These are phyloP conservation scores for Xiphias gladius DNA, from an alignment of 2,113 vertebrate genomes.

Conservation along the genomic window DNA sequence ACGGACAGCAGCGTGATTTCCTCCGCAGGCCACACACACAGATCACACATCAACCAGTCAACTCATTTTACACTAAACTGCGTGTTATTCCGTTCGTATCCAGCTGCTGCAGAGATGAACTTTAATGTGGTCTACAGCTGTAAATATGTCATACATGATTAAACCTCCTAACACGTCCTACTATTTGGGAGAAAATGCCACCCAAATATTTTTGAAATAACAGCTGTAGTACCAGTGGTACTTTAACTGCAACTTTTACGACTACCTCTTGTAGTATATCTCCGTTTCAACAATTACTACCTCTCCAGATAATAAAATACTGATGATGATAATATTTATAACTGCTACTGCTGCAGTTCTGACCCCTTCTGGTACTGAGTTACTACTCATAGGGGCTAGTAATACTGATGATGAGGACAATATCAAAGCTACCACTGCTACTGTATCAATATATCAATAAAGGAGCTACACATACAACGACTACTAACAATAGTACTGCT, in stretches of 20 bases:
- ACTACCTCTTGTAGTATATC: neutral
- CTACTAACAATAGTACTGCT: too few relatives aligned
- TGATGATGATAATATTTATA: neutral
- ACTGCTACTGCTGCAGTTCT: too few relatives aligned
- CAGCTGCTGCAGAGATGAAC: neutral
- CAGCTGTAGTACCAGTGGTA: neutral
- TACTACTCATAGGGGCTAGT: too few relatives aligned
- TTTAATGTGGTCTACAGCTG: neutral
- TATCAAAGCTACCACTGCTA: neutral
- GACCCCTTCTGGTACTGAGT: too few relatives aligned
- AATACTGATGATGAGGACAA: too few relatives aligned
- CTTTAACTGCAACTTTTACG: neutral
- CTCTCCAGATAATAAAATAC: neutral
- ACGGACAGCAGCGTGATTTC: conserved; percentile 1
- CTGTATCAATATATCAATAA: too few relatives aligned
- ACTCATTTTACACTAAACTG: conserved; percentile 3
- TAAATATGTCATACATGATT: neutral
- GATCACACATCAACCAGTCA: conserved; percentile 8
- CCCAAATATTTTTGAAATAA: neutral
- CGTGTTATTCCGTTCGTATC: neutral
- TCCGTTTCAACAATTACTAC: neutral
- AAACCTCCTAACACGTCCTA: neutral
- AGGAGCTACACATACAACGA: too few relatives aligned
- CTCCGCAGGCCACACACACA: conserved; percentile 18
- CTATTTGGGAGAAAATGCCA: neutral